phyloP scores from a whole-genome alignment of 2,797 vertebrate genomes.

The Lateolabrax maculatus region DNA sequence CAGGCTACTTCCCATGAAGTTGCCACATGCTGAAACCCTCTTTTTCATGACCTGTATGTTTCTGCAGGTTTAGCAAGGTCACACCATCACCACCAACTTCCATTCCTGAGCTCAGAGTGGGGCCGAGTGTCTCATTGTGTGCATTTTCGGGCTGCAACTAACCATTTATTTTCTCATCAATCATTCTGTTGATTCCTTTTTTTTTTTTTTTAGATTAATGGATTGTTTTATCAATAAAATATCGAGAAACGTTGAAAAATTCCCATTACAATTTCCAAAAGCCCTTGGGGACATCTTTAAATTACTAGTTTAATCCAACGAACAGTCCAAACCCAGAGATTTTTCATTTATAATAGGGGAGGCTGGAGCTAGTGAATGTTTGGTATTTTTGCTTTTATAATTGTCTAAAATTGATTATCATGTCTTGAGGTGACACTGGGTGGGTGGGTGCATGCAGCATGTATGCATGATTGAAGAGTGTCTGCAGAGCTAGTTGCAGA shows the following conservation, averaged over 20 bases:
- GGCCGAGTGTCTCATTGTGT: background rate
- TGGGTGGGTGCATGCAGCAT: slow-evolving; percentile 11
- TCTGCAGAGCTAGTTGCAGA: slow-evolving; percentile 45
- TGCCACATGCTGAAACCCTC: slow-evolving; percentile 31
- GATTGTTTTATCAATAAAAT: background rate
- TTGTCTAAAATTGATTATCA: background rate
- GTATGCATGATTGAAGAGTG: slow-evolving; percentile 29
- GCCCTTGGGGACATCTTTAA: background rate
- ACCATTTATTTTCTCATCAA: background rate
- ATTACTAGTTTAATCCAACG: background rate
- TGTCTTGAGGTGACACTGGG: slow-evolving; percentile 17
- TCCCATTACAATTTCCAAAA: background rate
- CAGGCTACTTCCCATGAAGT: slow-evolving; percentile 26
- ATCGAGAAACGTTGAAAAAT: background rate
- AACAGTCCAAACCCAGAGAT: background rate
- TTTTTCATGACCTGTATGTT: slow-evolving; percentile 17
- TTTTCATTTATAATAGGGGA: slow-evolving; percentile 3
- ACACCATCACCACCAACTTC: slow-evolving; percentile 23
- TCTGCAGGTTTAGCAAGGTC: slow-evolving; percentile 38
- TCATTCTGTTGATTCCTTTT: background rate
- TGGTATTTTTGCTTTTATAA: background rate
- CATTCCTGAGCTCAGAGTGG: background rate
- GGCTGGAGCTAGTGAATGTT: background rate
- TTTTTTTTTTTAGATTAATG: background rate
- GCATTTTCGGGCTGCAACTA: background rate